Evolutionary conservation across 1,140 invertebrate genomes (phyloP).

Genomic region (Platyura marginata): DNA sequence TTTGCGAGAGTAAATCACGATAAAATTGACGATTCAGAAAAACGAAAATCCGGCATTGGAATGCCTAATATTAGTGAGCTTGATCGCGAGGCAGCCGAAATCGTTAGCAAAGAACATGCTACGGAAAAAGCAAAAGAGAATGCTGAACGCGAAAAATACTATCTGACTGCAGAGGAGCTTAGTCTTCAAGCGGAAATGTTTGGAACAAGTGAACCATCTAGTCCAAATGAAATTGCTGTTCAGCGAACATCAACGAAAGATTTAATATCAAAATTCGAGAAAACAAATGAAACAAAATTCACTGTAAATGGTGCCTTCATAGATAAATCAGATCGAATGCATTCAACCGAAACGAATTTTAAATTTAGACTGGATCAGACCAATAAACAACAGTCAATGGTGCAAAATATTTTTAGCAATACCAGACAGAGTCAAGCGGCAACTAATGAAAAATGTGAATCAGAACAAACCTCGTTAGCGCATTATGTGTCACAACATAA

Average conservation of each 20-base stretch:
- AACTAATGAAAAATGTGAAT: background rate
- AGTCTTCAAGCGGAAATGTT: slow-evolving; percentile 14
- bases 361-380: background rate
- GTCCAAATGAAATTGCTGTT: slow-evolving; percentile 12
- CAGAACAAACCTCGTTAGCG: no score
- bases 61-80: slow-evolving; percentile 64
- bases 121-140: slow-evolving; percentile 17
- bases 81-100: slow-evolving; percentile 56
- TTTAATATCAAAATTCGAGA: slow-evolving; percentile 41
- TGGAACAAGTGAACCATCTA: slow-evolving; percentile 14
- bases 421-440: background rate
- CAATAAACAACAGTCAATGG: background rate
- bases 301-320: slow-evolving; percentile 23
- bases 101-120: slow-evolving; percentile 39
- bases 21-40: slow-evolving; percentile 24
- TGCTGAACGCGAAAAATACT: slow-evolving; percentile 18
- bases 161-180: slow-evolving; percentile 2
- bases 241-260: slow-evolving; percentile 31
- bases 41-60: slow-evolving; percentile 34
- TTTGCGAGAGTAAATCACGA: slow-evolving; percentile 8
- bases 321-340: background rate
- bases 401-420: background rate
- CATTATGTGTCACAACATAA: no score
- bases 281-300: slow-evolving; percentile 34
- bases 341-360: slow-evolving; percentile 4